phyloP scores from a whole-genome alignment of 2,113 vertebrate genomes.

The Hemichromis elongatus region DNA sequence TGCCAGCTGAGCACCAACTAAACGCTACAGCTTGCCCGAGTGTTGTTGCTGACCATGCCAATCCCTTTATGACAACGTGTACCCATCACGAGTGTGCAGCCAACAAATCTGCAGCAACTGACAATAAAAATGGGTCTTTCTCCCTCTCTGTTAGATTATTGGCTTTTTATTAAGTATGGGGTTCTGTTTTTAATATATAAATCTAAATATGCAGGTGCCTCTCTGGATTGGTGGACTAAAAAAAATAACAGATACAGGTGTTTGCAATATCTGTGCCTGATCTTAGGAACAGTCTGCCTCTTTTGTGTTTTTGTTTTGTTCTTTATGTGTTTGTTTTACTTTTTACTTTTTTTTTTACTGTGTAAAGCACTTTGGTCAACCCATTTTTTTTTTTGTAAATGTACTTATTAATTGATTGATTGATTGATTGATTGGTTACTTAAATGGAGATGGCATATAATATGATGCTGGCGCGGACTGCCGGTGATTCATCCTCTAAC shows the following conservation, averaged over 20 bases:
- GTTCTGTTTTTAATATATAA: neutral
- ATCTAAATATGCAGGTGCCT: neutral
- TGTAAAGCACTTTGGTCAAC: too few relatives aligned
- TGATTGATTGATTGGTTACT: too few relatives aligned
- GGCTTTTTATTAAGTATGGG: neutral
- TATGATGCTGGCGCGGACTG: neutral
- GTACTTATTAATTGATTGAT: too few relatives aligned
- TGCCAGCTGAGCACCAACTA: neutral
- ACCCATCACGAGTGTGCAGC: neutral
- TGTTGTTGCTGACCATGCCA: neutral
- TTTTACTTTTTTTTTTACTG: too few relatives aligned
- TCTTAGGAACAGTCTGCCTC: too few relatives aligned
- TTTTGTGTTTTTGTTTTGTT: too few relatives aligned
- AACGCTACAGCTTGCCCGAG: neutral
- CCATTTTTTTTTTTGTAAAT: too few relatives aligned
- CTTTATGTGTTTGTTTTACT: too few relatives aligned
- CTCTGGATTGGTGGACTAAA: neutral
- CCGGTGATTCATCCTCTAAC: accelerated
- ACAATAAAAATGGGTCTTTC: neutral
- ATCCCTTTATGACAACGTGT: neutral
- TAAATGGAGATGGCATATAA: neutral
- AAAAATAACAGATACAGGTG: neutral
- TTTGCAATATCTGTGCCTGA: too few relatives aligned
- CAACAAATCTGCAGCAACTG: neutral
- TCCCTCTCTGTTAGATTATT: neutral